Conservation (phyloP, 2,113 vertebrate genomes). For the Lanius collurio region DNA sequence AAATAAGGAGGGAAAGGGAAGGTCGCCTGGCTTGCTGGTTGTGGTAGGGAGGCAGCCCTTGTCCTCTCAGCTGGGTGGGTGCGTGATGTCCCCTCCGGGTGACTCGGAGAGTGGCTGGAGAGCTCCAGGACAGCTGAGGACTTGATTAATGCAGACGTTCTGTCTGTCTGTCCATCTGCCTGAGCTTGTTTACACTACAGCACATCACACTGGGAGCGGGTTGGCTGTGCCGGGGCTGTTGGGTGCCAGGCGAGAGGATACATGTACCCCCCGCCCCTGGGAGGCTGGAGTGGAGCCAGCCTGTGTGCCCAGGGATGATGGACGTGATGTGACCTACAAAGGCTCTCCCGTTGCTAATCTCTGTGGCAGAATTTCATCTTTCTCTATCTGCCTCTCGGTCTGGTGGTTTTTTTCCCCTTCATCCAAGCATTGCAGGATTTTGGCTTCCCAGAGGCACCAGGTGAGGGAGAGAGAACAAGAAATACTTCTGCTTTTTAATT, state of each 20-base stretch:
- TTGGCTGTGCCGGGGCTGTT: rapidly evolving
- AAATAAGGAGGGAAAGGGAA: not conserved
- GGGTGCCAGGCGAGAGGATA: not conserved
- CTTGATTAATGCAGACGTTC: not conserved
- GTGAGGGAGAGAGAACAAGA: not conserved
- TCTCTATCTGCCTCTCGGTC: not conserved
- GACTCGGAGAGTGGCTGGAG: not conserved
- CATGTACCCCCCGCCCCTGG: rapidly evolving
- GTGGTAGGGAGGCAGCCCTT: not conserved
- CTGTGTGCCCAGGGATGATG: not conserved
- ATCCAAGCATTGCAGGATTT: slow-evolving; percentile 19
- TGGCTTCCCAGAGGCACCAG: not conserved
- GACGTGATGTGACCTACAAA: slow-evolving; percentile 44
- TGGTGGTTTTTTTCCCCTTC: not conserved
- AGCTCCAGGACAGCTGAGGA: not conserved
- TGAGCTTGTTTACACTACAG: not conserved
- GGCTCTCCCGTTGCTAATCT: slow-evolving; percentile 8
- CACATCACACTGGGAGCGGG: rapidly evolving
- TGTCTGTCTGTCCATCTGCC: not conserved
- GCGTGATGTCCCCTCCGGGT: not conserved
- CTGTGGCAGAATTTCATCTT: slow-evolving; percentile 42
- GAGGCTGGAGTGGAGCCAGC: not conserved
- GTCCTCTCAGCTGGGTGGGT: rapidly evolving
- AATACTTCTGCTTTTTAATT: not conserved
- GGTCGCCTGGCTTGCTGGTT: not conserved